Percentiles rank a stretch among this genome's conserved stretches.
phyloP scores from a whole-genome alignment of 2,797 vertebrate species.

The Phrynocephalus vlangalii region DNA sequence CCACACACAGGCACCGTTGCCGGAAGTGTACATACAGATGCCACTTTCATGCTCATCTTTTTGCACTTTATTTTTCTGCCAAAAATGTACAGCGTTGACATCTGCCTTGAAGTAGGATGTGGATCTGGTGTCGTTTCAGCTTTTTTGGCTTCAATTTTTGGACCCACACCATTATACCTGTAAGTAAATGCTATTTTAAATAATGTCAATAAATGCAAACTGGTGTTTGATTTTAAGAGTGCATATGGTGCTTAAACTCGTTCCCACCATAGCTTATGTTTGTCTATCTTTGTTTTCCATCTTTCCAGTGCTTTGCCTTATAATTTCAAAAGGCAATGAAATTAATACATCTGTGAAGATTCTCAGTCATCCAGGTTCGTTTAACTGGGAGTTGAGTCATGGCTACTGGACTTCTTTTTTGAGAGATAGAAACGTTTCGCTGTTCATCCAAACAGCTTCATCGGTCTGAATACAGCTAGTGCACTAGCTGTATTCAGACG shows the following conservation, averaged over 20 bases:
- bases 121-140: constrained; percentile 93
- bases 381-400: no score
- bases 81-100: constrained; percentile 70
- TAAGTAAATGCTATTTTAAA: constrained; percentile 74
- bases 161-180: constrained; percentile 86
- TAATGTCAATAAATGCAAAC: not conserved
- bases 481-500: no score
- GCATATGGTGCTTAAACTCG: not conserved
- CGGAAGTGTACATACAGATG: not conserved
- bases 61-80: constrained; percentile 22
- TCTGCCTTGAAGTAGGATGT: constrained; percentile 93
- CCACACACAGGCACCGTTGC: no score
- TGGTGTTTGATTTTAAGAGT: not conserved
- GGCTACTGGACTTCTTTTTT: no score
- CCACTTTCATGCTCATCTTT: not conserved
- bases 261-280: not conserved
- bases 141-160: constrained; percentile 89
- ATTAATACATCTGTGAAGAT: no score
- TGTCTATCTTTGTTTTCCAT: not conserved
- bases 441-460: no score
- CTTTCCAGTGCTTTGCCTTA: not conserved
- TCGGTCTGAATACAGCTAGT: no score
- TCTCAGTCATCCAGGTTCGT: no score
- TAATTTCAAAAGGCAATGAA: not conserved
- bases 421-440: no score